phyloP scores from a whole-genome alignment of 64 coral and sea anemone genomes.

The Trachythela sp. region DNA sequence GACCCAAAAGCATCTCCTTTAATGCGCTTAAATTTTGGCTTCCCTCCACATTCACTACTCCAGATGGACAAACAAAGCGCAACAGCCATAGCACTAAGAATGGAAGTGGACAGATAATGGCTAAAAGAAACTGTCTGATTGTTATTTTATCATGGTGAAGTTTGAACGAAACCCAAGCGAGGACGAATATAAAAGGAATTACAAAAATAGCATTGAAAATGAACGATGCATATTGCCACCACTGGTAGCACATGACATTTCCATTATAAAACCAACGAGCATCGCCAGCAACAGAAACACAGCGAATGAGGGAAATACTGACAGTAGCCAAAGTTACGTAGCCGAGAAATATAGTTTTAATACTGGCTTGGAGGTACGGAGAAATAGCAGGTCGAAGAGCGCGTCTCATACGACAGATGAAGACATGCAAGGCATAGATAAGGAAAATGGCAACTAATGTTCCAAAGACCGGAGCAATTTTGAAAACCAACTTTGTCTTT shows the following conservation, averaged over 20 bases:
- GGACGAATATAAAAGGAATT: slow-evolving; percentile 15
- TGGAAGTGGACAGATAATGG: slow-evolving; percentile 24
- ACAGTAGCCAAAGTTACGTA: slow-evolving; percentile 34
- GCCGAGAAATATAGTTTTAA: slow-evolving; percentile 36
- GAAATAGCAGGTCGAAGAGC: not conserved
- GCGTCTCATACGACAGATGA: not conserved
- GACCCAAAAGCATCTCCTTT: not conserved
- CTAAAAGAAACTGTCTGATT: too few species aligned
- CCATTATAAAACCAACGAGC: slow-evolving; percentile 21
- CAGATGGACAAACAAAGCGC: not conserved
- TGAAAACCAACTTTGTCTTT: slow-evolving; percentile 14
- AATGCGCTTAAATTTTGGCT: not conserved
- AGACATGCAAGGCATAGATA: not conserved
- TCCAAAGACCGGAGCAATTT: slow-evolving; percentile 22
- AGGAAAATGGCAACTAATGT: slow-evolving; percentile 20
- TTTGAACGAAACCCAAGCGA: slow-evolving; percentile 17
- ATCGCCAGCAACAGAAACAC: slow-evolving; percentile 4
- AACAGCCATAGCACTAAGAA: not conserved
- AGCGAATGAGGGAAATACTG: slow-evolving; percentile 1
- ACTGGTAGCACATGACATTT: slow-evolving; percentile 29
- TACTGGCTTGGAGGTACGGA: slow-evolving; percentile 13
- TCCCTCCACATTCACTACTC: not conserved
- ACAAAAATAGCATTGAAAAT: slow-evolving; percentile 9
- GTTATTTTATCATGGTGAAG: slow-evolving; percentile 17
- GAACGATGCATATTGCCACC: slow-evolving; percentile 41